Conservation (phyloP, 2,113 vertebrate species). For the Siniperca chuatsi region DNA sequence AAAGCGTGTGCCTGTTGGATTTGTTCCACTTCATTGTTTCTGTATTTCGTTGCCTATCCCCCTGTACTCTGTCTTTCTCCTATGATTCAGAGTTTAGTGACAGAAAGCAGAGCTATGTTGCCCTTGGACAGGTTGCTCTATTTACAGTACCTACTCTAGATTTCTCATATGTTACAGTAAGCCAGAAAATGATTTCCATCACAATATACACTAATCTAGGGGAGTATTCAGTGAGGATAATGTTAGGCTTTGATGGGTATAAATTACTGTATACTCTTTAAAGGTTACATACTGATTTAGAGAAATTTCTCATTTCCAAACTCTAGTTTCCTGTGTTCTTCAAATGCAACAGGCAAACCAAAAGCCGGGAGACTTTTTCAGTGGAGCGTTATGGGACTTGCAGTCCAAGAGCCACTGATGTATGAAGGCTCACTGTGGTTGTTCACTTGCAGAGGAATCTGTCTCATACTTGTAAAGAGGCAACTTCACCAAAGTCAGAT, state of each 20-base stretch:
- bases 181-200: slow-evolving; percentile 9
- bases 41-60: slow-evolving; percentile 59
- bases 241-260: neutral
- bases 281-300: neutral
- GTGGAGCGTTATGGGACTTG: slow-evolving; percentile 52
- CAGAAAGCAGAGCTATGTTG: slow-evolving; percentile 59
- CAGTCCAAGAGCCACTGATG: slow-evolving; percentile 53
- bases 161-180: slow-evolving; percentile 15
- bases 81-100: slow-evolving; percentile 65
- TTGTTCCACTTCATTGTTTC: slow-evolving; percentile 86
- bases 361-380: slow-evolving; percentile 44
- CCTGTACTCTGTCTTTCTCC: slow-evolving; percentile 37
- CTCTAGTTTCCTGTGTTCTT: slow-evolving; percentile 7
- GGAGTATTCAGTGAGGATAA: neutral
- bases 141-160: slow-evolving; percentile 50
- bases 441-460: slow-evolving; percentile 55
- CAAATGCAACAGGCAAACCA: slow-evolving; percentile 29
- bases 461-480: slow-evolving; percentile 48
- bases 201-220: neutral
- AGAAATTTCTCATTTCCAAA: neutral
- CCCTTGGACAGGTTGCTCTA: slow-evolving; percentile 72
- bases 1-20: slow-evolving; percentile 82
- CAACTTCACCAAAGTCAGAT: slow-evolving; percentile 62
- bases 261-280: neutral
- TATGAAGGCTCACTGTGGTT: slow-evolving; percentile 62